Evolutionary conservation across 2,888 invertebrate species (phyloP), one percentile per base, ranked within the genome.

Genomic region (Chalcis sispes): DNA sequence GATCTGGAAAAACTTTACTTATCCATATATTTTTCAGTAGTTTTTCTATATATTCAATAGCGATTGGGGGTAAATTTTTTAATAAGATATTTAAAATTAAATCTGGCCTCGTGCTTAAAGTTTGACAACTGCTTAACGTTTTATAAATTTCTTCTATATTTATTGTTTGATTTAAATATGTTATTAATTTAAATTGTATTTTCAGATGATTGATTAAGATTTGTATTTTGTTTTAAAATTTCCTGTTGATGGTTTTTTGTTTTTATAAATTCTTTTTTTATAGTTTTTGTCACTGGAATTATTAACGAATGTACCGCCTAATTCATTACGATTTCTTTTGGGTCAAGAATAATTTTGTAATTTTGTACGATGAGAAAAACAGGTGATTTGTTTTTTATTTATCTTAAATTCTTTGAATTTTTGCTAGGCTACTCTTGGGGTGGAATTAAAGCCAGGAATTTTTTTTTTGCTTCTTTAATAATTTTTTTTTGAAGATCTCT

Each of bases 201-300:
- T 20, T 29, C 8, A 13, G 7, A 1, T 15, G 5, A 7, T 48
- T 62, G 1, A 15, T 20, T 7, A 4, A 10, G 13, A 40, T 40
- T 10, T 54, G 13, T 29, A 27, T 27, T 67, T 40, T 13, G 1
- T 4, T 27, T 42, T 25, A 1, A 25, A 65, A 18, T 15, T 54
- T 18, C 36, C 13, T 2, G 23, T 4, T 8, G 1, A n/a, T 27
- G 58, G 23, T 46, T 3, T 48, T 46, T 58, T 4, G 1, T 15
- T 13, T 40, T 20, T 48, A n/a, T 10, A 36, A 46, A 52, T 2
- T 10, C n/a, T 72, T 72, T 5, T 1, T 1, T 27, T 3, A 18
- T 50, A 59, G 15, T 72, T 77, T 18, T 27, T 18, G 42, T 73
- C 59, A n/a, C 52, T 71, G 1, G 78, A 74, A 10, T 74, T 74